These are phyloP conservation scores for Oncorhynchus clarkii DNA, from an alignment of 2,113 vertebrate species.

Conservation along the genomic window DNA sequence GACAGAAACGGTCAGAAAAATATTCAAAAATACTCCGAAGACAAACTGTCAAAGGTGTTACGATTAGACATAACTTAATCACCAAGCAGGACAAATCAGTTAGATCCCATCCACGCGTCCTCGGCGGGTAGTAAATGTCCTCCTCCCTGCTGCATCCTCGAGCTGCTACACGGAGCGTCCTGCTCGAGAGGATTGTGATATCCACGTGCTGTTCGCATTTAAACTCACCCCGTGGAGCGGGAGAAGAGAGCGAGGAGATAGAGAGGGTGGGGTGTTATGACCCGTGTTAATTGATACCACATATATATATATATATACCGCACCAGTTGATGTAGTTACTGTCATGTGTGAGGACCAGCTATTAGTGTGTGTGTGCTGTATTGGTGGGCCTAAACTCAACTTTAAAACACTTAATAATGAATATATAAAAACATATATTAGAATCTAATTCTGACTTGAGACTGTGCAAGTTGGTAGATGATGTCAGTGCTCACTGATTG, in stretches of 20 bases:
- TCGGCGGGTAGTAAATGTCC: slow-evolving; percentile 28
- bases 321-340: too few species aligned
- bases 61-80: slow-evolving; percentile 26
- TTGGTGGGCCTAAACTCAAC: too few species aligned
- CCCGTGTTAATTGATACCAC: not conserved
- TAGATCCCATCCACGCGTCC: slow-evolving; percentile 32
- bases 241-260: not conserved
- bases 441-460: too few species aligned
- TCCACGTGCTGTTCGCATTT: slow-evolving; percentile 69
- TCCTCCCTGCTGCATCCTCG: slow-evolving; percentile 59
- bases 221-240: slow-evolving; percentile 21
- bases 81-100: not conserved
- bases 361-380: not conserved
- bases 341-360: not conserved
- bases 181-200: slow-evolving; percentile 59
- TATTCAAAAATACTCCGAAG: not conserved
- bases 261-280: not conserved
- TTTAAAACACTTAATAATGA: too few species aligned
- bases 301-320: not conserved
- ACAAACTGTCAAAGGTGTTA: slow-evolving; percentile 3
- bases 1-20: too few species aligned
- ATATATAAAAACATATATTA: too few species aligned
- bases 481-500: too few species aligned
- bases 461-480: too few species aligned
- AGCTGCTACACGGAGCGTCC: slow-evolving; percentile 42